Evolutionary conservation across 2,888 invertebrate genomes (phyloP), one percentile per base, ranked within the genome.

Genomic region (Chirona hameri): DNA sequence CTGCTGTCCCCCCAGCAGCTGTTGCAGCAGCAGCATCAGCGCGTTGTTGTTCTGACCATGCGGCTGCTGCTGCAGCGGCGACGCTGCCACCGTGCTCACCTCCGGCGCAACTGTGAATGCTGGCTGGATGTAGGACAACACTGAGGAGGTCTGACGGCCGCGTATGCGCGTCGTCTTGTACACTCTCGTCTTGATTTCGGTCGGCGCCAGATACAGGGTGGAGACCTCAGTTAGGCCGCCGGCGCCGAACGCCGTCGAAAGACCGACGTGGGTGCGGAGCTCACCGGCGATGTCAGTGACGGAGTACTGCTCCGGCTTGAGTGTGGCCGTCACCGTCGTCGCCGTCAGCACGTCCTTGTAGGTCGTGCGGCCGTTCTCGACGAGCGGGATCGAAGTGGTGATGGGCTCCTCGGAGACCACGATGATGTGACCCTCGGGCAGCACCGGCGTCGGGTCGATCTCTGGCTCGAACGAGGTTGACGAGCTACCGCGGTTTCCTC

Each of bases 341-440:
- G 85, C 85, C 29, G 84, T 83, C 15, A 85, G 84, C 18, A 85
- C 85, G 79, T 85, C 84, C 79, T 84, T 85, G 52, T 83, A 82
- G 39, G 81, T 48, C 24, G 85, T 85, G 29, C 69, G 29, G 12
- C 85, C 84, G 48, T 84, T 72, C 24, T 84, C 83, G 24, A 84
- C 83, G 14, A 84, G 46, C 15, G 85, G 84, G 76, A 85, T 85
- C 15, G 84, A 84, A 0, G 85, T 84, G 27, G 83, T 84, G 24
- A 85, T 83, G 5, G 84, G 84, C 1, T 82, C 69, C 24, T 84
- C 84, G 2, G 84, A 83, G 0, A 84, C 83, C 18, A 85, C 84
- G 18, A 84, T 84, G 24, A 76, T 76, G 0, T 5, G 24, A 7
- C 76, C 76, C 12, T 76, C 76, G 10, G 39, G 21, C 12, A 76